Evolutionary conservation across 2,888 invertebrate genomes (phyloP), one percentile per base, ranked within the genome.

Genomic region (Chaetogeoica ovagalla): DNA sequence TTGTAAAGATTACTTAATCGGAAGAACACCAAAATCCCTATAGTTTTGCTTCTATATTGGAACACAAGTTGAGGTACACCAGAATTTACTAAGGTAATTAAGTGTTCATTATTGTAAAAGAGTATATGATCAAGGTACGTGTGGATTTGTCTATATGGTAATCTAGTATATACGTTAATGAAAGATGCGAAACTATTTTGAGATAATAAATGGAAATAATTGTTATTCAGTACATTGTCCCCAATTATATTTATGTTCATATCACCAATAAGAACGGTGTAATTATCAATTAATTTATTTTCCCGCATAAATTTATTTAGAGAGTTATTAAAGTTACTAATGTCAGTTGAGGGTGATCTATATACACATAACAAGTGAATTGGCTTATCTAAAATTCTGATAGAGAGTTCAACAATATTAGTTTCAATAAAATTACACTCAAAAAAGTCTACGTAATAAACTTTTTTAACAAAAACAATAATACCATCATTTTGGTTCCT

Each of bases 231-330:
- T 70, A 48, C 19, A 69, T 71, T 71, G 11, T 59, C 43, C 0
- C 60, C 72, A 2, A 72, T 11, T 48, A 72, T 60, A 30, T 72
- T 72, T 19, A 72, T 72, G 23, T 72, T 72, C 30, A 72, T 60
- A 71, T 72, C 43, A 8, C 55, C 48, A 37, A 72, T 72, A 15
- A 72, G 72, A 9, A 72, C 17, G 23, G 60, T 43, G 19, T 72
- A 72, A 48, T 17, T 6, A 43, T 30, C 72, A n/a, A n/a, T 17
- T 73, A 62, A 19, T 72, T n/a, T 62, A 62, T 72, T 23, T 62
- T 37, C 48, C 48, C 48, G 7, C 1, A 7, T 13, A 72, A 15
- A 52, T 72, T 48, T 72, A 30, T 15, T 62, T 62, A 62, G 4
- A 4, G 62, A 48, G 6, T 62, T 3, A 1, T 21, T 48, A 30